phyloP scores from a whole-genome alignment of 2,888 invertebrate species.

The Rotaria socialis region DNA sequence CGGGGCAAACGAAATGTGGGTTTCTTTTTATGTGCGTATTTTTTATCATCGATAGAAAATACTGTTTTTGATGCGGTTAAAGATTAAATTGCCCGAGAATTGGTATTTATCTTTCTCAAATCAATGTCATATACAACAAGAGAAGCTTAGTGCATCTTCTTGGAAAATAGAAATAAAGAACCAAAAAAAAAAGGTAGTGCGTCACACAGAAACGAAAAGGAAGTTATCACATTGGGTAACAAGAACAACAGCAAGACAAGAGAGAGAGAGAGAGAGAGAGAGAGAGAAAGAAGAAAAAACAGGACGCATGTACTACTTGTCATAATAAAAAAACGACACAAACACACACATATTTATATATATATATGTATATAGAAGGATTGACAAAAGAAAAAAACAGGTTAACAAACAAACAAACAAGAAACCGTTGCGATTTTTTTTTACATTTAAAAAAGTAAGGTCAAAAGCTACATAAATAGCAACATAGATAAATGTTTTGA shows the following conservation, averaged over 20 bases:
- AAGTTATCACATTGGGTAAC: conserved; percentile 13
- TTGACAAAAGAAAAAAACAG: background rate
- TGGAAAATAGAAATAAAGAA: background rate
- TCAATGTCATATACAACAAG: background rate
- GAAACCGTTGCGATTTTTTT: background rate
- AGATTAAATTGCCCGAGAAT: background rate
- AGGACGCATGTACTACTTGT: background rate
- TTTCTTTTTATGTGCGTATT: background rate
- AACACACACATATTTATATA: background rate
- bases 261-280: background rate
- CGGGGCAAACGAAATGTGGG: background rate
- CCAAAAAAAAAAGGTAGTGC: background rate
- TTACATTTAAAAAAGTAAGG: background rate
- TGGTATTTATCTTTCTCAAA: background rate
- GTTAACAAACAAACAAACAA: background rate
- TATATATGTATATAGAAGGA: background rate
- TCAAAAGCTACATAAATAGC: conserved; percentile 3
- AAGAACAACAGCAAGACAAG: background rate
- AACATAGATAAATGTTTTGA: background rate
- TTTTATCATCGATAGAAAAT: conserved; percentile 13
- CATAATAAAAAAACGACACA: background rate
- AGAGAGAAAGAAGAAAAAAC: background rate
- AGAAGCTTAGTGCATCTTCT: conserved; percentile 1
- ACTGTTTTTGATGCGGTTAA: background rate
- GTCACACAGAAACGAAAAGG: background rate